Evolutionary conservation across 1,140 invertebrate genomes (phyloP).

Genomic region (Cyphomyrmex costatus): DNA sequence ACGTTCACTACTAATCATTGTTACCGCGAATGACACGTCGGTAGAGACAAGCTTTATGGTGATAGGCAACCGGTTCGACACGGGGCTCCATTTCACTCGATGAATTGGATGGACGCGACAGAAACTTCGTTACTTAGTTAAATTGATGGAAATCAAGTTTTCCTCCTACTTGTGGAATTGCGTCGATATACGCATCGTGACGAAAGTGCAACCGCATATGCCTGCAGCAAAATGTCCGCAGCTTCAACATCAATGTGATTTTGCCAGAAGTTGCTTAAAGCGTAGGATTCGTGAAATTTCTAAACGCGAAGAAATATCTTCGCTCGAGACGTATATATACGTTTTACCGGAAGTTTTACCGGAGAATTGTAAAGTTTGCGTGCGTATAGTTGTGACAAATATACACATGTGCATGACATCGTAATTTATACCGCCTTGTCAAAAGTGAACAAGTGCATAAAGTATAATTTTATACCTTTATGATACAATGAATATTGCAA

Average conservation of each 20-base stretch:
- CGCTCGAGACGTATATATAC: not conserved
- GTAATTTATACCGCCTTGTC: slow-evolving; percentile 12
- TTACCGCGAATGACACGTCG: slow-evolving; percentile 53
- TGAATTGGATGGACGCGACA: slow-evolving; percentile 64
- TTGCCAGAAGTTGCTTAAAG: not conserved
- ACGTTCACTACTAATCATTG: slow-evolving; percentile 46
- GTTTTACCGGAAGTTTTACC: not conserved
- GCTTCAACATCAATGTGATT: not conserved
- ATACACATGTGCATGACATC: not conserved
- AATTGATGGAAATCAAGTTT: slow-evolving; percentile 72
- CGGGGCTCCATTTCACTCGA: slow-evolving; percentile 42
- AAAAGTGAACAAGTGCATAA: not conserved
- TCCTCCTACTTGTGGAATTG: slow-evolving; percentile 54
- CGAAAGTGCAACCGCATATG: slow-evolving; percentile 18
- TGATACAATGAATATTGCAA: not conserved
- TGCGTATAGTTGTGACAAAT: not conserved
- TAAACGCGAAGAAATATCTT: not conserved
- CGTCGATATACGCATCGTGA: slow-evolving; percentile 35
- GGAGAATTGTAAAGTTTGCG: not conserved
- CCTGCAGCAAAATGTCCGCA: not conserved
- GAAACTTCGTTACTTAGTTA: slow-evolving; percentile 74
- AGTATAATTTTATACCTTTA: not conserved
- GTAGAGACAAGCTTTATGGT: slow-evolving; percentile 41
- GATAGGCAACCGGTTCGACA: slow-evolving; percentile 32
- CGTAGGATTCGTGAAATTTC: not conserved